Base-by-base conservation (phyloP, 2,113 vertebrate genomes). In the Syngnathus scovelli region DNA sequence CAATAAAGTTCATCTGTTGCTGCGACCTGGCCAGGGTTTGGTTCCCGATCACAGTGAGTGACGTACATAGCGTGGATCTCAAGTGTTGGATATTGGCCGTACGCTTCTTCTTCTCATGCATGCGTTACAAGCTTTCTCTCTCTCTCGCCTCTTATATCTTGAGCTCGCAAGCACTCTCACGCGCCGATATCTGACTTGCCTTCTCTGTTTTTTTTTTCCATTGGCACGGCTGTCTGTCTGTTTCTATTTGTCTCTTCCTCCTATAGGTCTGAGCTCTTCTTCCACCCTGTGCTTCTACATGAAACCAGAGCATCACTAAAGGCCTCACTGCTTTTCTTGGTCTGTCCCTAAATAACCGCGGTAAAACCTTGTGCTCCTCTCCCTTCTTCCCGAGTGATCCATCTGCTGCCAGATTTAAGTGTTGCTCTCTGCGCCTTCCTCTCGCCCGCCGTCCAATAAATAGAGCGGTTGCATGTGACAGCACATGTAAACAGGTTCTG, bases 221-320 rank as follows among this genome's bases (percentile, higher is more conserved):
- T 72, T 54, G 70, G 85, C 89, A 92, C 85, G 83, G 83, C 85
- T 80, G 48, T 85, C 85, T 86, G 19, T 85, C 85, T 86, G 19
- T 85, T 82, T 90, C 91, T 91, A 88, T 92, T 71, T 88, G 78
- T 90, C 92, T 95, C 92, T 93, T 94, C 94, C 92, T 94, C 86
- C 93, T 93, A 90, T 94, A 99, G 97, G 97, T 98, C 91, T 94
- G 94, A 94, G 95, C 95, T 94, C 95, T 95, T 88, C 90, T 83
- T 95, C 96, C 93, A 95, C 95, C 91, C 92, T 98, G 93, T 98
- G 95, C 93, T 95, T 95, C 94, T 94, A 94, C 94, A 93, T 95
- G 95, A 99, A 96, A 94, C 93, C 95, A 93, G 97, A 99, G 89
- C 95, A 95, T 88, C 96, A 96, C 91, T 99, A 98, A 91, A 95